These are phyloP conservation scores for Echinarachnius parma DNA, from an alignment of 53 echinoderm and acorn worm species.

Conservation along the genomic window DNA sequence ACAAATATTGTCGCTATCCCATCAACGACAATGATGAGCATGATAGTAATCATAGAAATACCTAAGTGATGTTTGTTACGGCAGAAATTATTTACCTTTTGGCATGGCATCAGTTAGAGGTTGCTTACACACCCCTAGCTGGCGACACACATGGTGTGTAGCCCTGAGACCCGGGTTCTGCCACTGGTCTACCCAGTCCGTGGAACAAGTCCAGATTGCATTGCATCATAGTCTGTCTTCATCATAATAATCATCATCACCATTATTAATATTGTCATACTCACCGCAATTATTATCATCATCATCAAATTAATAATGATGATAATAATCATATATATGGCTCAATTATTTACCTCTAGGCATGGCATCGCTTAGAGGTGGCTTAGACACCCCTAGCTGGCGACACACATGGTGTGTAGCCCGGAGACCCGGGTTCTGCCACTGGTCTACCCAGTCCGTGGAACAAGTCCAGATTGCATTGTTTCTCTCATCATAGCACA, in stretches of 20 bases:
- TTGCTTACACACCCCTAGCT: slow-evolving; percentile 56
- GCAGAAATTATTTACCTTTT: too few relatives aligned
- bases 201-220: slow-evolving; percentile 78
- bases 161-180: slow-evolving; percentile 78
- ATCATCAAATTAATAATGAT: too few relatives aligned
- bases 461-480: slow-evolving; percentile 83
- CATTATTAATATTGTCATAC: too few relatives aligned
- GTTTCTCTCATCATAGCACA: slow-evolving; percentile 79
- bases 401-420: slow-evolving; percentile 73
- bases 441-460: slow-evolving; percentile 78
- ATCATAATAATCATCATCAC: too few relatives aligned
- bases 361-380: background rate
- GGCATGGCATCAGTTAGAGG: background rate
- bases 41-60: too few relatives aligned
- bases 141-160: slow-evolving; percentile 68
- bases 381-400: slow-evolving; percentile 61
- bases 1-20: too few relatives aligned
- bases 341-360: slow-evolving; percentile 40
- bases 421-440: slow-evolving; percentile 76
- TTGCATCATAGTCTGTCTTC: too few relatives aligned
- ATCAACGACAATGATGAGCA: too few relatives aligned
- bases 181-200: slow-evolving; percentile 84
- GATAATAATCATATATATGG: too few relatives aligned
- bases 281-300: too few relatives aligned
- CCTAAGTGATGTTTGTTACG: too few relatives aligned